phyloP scores from a whole-genome alignment of 2,113 vertebrate species.

The Euleptes europaea region DNA sequence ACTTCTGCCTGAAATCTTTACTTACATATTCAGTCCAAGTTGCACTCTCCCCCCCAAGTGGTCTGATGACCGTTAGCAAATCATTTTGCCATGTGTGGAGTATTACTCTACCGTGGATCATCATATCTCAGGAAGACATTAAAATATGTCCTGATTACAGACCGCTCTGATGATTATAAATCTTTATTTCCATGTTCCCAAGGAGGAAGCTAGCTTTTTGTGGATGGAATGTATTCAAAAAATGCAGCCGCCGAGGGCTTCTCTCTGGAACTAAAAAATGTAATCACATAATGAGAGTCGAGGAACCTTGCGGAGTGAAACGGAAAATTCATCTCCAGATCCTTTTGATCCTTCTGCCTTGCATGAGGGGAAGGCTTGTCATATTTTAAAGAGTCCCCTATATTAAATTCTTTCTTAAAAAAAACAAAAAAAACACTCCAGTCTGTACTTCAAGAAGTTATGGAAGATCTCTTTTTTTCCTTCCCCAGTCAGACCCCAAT shows the following conservation, averaged over 20 bases:
- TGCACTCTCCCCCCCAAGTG: neutral
- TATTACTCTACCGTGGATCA: conserved; percentile 42
- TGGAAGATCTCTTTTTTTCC: neutral
- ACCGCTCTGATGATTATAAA: neutral
- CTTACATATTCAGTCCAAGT: conserved; percentile 6
- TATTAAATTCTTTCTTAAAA: neutral
- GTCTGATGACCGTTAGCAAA: conserved; percentile 38
- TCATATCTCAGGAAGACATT: conserved; percentile 22
- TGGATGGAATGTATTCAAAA: conserved; percentile 30
- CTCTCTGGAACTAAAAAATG: conserved; percentile 9
- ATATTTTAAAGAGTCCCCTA: conserved; percentile 5
- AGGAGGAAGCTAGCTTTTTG: conserved; percentile 12
- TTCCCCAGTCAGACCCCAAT: neutral
- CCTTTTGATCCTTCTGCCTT: conserved; percentile 17
- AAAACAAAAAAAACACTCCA: neutral
- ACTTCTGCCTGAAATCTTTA: conserved; percentile 7
- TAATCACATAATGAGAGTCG: conserved; percentile 12
- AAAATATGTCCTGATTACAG: conserved; percentile 34
- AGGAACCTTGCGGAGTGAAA: conserved; percentile 5
- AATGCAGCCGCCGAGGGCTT: conserved; percentile 6
- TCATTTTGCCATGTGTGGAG: conserved; percentile 36
- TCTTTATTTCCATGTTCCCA: neutral
- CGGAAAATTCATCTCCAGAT: conserved; percentile 5
- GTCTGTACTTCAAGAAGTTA: conserved; percentile 1
- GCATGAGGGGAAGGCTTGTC: neutral